Evolutionary conservation across 2,797 vertebrate genomes (phyloP).

Genomic region (Ctenopoma kingsleyae): DNA sequence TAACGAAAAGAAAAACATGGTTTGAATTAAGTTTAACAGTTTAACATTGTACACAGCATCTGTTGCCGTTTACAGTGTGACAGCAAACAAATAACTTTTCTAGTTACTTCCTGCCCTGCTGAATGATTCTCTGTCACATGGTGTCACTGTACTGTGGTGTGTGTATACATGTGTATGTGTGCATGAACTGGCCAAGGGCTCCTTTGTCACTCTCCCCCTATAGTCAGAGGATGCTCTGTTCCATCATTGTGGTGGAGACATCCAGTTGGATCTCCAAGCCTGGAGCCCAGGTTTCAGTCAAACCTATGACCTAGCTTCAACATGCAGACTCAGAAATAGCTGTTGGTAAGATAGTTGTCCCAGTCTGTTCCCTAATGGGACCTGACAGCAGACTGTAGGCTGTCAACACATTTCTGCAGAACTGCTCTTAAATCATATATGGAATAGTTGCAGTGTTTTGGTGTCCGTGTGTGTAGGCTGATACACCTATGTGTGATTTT

Average conservation of each 20-base stretch:
- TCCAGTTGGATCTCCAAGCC: conserved; percentile 55
- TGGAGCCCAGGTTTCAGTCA: conserved; percentile 63
- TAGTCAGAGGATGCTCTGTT: conserved; percentile 43
- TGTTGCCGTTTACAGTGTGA: conserved; percentile 56
- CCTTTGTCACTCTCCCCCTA: conserved; percentile 40
- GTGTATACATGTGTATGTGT: conserved; percentile 31
- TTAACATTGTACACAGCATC: conserved; percentile 57
- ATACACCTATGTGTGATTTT: not conserved
- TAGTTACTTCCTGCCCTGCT: conserved; percentile 23
- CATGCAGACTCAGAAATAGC: conserved; percentile 25
- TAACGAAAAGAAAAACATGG: too few relatives aligned
- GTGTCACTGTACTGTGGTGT: conserved; percentile 33
- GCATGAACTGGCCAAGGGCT: conserved; percentile 23
- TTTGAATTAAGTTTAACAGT: conserved; percentile 23
- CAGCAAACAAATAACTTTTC: conserved; percentile 60
- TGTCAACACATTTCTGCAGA: conserved; percentile 63
- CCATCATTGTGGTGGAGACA: conserved; percentile 55
- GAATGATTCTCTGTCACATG: conserved; percentile 36
- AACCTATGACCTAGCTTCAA: conserved; percentile 30
- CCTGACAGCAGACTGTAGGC: conserved; percentile 63
- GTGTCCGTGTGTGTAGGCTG: conserved; percentile 15
- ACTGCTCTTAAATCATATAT: conserved; percentile 43
- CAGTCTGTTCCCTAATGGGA: conserved; percentile 54
- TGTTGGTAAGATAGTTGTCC: conserved; percentile 39
- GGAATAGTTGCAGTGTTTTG: conserved; percentile 22